A percentile compares a stretch with the other conserved stretches of the same genome.
Conservation (phyloP, 2,113 vertebrate species). For the Neopipo cinnamomea region DNA sequence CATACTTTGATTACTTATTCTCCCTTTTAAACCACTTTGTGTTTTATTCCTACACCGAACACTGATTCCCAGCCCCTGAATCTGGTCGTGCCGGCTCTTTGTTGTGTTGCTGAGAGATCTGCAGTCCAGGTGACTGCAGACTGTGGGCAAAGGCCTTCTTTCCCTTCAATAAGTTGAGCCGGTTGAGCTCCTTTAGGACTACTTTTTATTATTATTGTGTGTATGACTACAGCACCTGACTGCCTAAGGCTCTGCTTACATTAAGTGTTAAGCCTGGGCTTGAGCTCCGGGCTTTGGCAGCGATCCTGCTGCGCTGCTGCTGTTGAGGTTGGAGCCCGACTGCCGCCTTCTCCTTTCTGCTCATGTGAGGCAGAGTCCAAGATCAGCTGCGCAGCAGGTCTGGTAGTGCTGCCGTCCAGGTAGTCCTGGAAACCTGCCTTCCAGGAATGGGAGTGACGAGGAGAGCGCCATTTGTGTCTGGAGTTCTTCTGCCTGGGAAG, state of each 20-base stretch:
- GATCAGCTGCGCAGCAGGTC: constrained; percentile 14
- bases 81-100: background rate
- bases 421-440: constrained; percentile 41
- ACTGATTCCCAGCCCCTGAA: background rate
- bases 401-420: constrained; percentile 7
- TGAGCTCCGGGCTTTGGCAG: constrained; percentile 66
- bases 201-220: constrained; percentile 54
- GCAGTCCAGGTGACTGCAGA: background rate
- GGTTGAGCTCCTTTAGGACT: constrained; percentile 46
- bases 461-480: background rate
- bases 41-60: background rate
- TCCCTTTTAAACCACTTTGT: background rate
- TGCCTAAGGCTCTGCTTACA: constrained; percentile 64
- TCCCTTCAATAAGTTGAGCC: constrained; percentile 39
- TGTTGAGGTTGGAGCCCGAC: background rate
- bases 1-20: background rate
- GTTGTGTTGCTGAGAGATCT: background rate
- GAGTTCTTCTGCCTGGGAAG: background rate
- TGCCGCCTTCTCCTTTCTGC: background rate
- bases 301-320: background rate
- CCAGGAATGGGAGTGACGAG: background rate
- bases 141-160: constrained; percentile 8
- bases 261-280: constrained; percentile 61
- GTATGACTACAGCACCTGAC: constrained; percentile 58
- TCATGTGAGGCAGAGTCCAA: constrained; percentile 20